phyloP scores from a whole-genome alignment of 2,797 vertebrate genomes.

The Simalia tracyae region DNA sequence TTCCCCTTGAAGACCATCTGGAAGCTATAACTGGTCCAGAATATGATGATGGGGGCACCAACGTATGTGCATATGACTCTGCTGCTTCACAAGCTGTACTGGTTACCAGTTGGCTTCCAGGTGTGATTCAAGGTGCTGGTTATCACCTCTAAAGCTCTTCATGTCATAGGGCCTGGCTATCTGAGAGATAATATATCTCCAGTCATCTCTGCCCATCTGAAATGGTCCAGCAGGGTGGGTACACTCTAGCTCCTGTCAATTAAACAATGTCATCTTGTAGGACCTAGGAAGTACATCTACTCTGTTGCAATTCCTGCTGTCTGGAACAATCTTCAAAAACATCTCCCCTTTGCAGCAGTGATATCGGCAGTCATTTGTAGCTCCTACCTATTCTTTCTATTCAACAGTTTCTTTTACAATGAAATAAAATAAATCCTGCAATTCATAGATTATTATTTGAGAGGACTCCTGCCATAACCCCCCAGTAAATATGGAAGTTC shows the following conservation, averaged over 20 bases:
- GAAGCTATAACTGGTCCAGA: not conserved
- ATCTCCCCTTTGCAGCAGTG: not conserved
- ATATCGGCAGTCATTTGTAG: not conserved
- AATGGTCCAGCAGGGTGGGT: not conserved
- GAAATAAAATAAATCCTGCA: not conserved
- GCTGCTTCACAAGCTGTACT: not conserved
- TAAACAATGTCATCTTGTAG: not conserved
- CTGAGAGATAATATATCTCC: no score
- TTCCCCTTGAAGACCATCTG: not conserved
- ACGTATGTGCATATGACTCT: not conserved
- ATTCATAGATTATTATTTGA: not conserved
- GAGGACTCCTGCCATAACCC: not conserved
- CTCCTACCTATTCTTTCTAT: not conserved
- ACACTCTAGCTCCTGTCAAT: not conserved
- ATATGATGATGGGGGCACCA: not conserved
- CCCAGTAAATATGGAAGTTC: not conserved
- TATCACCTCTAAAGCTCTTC: not conserved
- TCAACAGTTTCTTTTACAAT: not conserved
- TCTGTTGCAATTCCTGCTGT: not conserved
- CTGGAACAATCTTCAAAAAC: not conserved
- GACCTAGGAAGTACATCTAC: not conserved
- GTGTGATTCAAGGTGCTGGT: not conserved
- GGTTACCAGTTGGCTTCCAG: not conserved
- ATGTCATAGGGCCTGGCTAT: not conserved
- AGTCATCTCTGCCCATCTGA: not conserved